Conservation (phyloP, 2,888 invertebrate genomes). For the Nycteola revayana region DNA sequence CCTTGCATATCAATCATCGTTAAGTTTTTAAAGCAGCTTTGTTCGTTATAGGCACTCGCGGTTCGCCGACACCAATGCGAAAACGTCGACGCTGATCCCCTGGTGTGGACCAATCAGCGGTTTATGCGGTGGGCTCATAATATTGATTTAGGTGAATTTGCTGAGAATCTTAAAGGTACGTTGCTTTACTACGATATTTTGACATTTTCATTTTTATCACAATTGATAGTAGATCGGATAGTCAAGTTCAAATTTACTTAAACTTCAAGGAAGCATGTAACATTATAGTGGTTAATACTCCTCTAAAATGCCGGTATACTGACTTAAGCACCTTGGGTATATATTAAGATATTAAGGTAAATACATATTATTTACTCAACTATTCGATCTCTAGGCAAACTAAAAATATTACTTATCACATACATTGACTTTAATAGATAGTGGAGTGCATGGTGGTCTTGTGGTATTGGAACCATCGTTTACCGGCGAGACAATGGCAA, state of each 20-base stretch:
- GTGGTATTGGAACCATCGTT: slow-evolving; percentile 97
- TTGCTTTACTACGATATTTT: too few species aligned
- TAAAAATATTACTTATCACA: too few species aligned
- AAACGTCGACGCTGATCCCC: slow-evolving; percentile 93
- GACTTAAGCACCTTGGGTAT: too few species aligned
- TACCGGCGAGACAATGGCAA: slow-evolving; percentile 97
- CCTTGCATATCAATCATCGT: slow-evolving; percentile 40
- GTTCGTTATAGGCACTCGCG: slow-evolving; percentile 86
- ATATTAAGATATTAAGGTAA: too few species aligned
- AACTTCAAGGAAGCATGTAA: too few species aligned
- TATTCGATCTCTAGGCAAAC: too few species aligned
- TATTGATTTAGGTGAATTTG: slow-evolving; percentile 96
- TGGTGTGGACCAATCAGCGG: slow-evolving; percentile 97
- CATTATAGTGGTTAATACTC: too few species aligned
- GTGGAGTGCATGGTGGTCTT: slow-evolving; percentile 96
- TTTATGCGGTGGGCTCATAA: slow-evolving; percentile 96
- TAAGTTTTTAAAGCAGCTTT: slow-evolving; percentile 38
- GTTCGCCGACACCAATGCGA: slow-evolving; percentile 94
- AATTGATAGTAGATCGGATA: too few species aligned
- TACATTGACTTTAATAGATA: slow-evolving; percentile 87
- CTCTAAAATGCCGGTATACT: too few species aligned
- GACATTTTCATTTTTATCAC: too few species aligned
- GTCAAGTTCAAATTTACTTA: too few species aligned
- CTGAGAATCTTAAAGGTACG: slow-evolving; percentile 94
- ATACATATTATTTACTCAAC: too few species aligned